Evolutionary conservation across 2,113 vertebrate species (phyloP).

Genomic region (Microcebus ravelobensis): DNA sequence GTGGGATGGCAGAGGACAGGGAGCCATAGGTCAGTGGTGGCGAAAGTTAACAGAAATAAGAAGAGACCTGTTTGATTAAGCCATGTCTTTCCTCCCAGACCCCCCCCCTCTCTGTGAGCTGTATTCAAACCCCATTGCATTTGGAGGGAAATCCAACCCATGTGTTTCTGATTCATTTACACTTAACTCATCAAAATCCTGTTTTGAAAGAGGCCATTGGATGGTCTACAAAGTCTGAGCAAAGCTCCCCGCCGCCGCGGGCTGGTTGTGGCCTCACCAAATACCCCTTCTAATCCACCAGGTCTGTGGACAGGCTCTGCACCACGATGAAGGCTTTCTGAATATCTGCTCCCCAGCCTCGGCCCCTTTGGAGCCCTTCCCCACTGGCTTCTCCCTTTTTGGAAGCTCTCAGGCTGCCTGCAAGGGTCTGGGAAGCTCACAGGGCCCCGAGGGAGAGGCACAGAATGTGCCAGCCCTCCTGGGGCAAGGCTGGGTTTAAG

Average conservation of each 20-base stretch:
- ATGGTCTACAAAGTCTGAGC: constrained; percentile 76
- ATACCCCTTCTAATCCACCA: constrained; percentile 55
- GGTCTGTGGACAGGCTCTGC: constrained; percentile 39
- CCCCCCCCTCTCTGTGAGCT: constrained; percentile 50
- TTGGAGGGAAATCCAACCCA: constrained; percentile 76
- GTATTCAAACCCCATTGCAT: constrained; percentile 70
- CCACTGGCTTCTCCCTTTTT: neutral
- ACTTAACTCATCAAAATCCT: constrained; percentile 81
- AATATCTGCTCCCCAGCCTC: neutral
- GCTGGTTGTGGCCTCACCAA: constrained; percentile 70
- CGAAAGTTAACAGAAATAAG: constrained; percentile 9
- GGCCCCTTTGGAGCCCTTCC: neutral
- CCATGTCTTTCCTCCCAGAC: constrained; percentile 33
- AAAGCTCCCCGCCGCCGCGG: constrained; percentile 7
- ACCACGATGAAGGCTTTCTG: neutral
- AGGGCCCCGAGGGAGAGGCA: neutral
- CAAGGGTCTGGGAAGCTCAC: neutral
- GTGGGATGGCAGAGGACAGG: neutral
- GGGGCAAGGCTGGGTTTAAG: neutral
- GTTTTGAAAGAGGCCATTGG: constrained; percentile 79
- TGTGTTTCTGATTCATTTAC: constrained; percentile 81
- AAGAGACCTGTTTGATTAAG: constrained; percentile 52
- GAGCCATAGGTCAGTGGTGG: neutral
- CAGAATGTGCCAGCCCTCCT: too few relatives aligned
- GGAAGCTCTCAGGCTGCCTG: neutral